Percentiles rank a stretch among this genome's conserved stretches.
phyloP scores from a whole-genome alignment of 2,888 invertebrate species.

The Cryptus armator region DNA sequence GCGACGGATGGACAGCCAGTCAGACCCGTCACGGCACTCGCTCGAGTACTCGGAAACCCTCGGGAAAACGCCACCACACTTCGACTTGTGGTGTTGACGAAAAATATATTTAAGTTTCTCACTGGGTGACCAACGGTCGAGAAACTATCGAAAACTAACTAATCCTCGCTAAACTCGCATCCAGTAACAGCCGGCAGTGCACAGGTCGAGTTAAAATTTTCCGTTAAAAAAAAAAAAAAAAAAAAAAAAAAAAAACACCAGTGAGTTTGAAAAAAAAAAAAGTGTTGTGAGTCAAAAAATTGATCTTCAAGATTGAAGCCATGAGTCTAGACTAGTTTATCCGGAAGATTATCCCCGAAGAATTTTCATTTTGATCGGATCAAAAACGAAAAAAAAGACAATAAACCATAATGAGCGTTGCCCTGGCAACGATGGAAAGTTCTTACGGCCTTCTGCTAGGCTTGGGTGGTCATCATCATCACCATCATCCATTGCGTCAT shows the following conservation, averaged over 20 bases:
- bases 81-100: not conserved
- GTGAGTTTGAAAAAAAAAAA: not conserved
- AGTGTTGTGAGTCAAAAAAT: not conserved
- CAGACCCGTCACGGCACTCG: slow-evolving; percentile 85
- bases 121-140: not conserved
- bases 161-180: not conserved
- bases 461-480: slow-evolving; percentile 72
- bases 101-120: not conserved
- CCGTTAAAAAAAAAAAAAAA: slow-evolving; percentile 2
- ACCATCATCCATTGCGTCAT: slow-evolving; percentile 54
- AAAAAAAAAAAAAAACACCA: not conserved
- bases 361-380: not conserved
- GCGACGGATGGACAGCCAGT: slow-evolving; percentile 85
- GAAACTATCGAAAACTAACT: not conserved
- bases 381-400: not conserved
- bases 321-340: not conserved
- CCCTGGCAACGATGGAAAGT: slow-evolving; percentile 80
- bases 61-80: slow-evolving; percentile 76
- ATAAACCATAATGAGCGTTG: slow-evolving; percentile 79
- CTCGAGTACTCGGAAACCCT: slow-evolving; percentile 82
- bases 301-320: not conserved
- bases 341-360: not conserved
- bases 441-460: slow-evolving; percentile 78
- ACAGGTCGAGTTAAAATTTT: not conserved
- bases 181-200: not conserved